Percentiles rank a stretch among this genome's conserved stretches.
Conservation (phyloP, 2,797 vertebrate genomes). For the Pteropus rufus region DNA sequence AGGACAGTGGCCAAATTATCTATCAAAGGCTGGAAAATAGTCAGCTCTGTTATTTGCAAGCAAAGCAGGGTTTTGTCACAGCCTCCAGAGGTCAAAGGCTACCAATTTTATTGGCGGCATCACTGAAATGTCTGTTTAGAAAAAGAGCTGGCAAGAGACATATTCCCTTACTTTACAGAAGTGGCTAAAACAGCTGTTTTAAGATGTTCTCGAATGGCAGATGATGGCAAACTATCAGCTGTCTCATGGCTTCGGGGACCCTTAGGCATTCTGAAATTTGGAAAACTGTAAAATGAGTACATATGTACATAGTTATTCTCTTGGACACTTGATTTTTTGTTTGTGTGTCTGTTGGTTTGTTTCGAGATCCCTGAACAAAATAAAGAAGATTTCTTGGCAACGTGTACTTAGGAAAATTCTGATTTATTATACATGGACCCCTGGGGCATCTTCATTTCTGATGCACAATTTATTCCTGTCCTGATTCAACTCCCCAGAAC, state of each 20-base stretch:
- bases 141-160: not conserved
- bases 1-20: not conserved
- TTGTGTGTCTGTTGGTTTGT: not conserved
- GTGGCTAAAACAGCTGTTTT: not conserved
- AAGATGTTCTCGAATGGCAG: not conserved
- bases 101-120: not conserved
- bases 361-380: not conserved
- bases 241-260: not conserved
- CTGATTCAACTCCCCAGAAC: not conserved
- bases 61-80: not conserved
- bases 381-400: not conserved
- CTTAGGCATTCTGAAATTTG: not conserved
- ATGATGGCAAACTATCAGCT: not conserved
- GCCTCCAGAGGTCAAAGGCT: not conserved
- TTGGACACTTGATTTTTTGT: not conserved
- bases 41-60: not conserved
- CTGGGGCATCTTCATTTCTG: not conserved
- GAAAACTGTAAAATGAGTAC: not conserved
- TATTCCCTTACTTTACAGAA: not conserved
- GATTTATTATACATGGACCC: not conserved
- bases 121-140: not conserved
- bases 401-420: not conserved
- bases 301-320: rapidly evolving
- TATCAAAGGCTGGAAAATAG: conserved; percentile 8
- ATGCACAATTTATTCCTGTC: not conserved